A percentile compares a stretch with the other conserved stretches of the same genome.
phyloP scores from a whole-genome alignment of 2,888 invertebrate species.

The Desoria tigrina region DNA sequence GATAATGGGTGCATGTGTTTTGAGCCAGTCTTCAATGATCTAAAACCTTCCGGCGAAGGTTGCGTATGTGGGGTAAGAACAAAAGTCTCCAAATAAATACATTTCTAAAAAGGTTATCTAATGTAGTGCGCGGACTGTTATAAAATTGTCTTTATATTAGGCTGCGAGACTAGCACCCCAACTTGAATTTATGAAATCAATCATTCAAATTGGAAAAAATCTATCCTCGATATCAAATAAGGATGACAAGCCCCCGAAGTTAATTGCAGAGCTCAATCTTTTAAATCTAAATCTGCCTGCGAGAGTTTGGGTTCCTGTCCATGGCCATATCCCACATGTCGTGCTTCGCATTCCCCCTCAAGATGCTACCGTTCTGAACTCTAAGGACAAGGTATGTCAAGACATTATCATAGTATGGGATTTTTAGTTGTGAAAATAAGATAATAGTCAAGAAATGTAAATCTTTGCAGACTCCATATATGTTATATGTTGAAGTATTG shows the following conservation, averaged over 20 bases:
- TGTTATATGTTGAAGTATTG: conserved; percentile 95
- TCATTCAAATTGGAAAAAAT: conserved; percentile 82
- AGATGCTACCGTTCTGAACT: conserved; percentile 96
- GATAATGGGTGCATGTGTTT: conserved; percentile 94
- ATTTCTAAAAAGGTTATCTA: conserved; percentile 10
- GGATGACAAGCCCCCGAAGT: conserved; percentile 86
- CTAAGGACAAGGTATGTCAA: conserved; percentile 84
- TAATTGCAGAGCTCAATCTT: conserved; percentile 88
- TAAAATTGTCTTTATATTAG: conserved; percentile 59
- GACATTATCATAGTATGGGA: neutral
- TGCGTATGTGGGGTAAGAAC: conserved; percentile 73
- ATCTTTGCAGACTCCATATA: conserved; percentile 79
- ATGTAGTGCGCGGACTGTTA: neutral
- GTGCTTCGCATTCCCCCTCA: conserved; percentile 95
- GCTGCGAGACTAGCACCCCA: conserved; percentile 81
- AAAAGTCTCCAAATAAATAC: too few species aligned
- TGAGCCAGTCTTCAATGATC: conserved; percentile 75
- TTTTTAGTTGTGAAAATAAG: neutral
- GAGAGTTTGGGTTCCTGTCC: conserved; percentile 94
- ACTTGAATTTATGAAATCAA: conserved; percentile 81
- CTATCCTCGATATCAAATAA: conserved; percentile 79
- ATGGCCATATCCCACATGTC: conserved; percentile 78
- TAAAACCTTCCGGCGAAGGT: conserved; percentile 70
- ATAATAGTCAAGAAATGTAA: neutral
- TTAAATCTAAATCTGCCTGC: conserved; percentile 96